Base-by-base conservation (phyloP, 2,797 vertebrate genomes). In the Agapornis canus region DNA sequence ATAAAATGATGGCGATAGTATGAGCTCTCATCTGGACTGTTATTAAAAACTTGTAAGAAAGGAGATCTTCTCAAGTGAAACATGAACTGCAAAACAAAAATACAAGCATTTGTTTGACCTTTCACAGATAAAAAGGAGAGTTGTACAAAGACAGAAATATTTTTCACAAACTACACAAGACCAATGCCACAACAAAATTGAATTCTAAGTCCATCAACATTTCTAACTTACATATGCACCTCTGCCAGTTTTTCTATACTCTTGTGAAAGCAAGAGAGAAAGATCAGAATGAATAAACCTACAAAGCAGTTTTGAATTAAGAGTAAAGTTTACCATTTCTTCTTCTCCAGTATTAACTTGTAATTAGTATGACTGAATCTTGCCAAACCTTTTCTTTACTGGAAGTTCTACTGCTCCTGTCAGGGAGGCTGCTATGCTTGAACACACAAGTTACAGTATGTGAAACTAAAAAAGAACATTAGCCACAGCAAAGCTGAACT, bases 31-130 rank as follows among this genome's bases (percentile, higher is more conserved):
- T 99, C 99, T 0, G 99, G 99, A 96, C 99, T 99, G 98, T 99
- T 99, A 97, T 99, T 99, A 97, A 99, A 99, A 92, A 99, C 99
- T 98, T 99, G 99, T 27, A 99, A 98, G 98, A 99, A 99, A 32
- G 99, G 99, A 72, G 99, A 99, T 92, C 99, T 98, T 95, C 99
- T 98, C 98, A 99, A 98, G 98, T 99, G 99, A 97, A 99, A 99
- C 99, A 99, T 99, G 93, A 99, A 99, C 99, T 99, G 96, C 48
- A 97, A 97, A 92, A 96, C 39, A 96, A 96, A 97, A 90, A 15
- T 16, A 1, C 52, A 57, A 4, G 0, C 37, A 26, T 20, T 17
- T 68, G 31, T 35, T 35, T 35, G 35, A 69, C 49, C n/a, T n/a
- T 29, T 27, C 68, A 83, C 11, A 78, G 71, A 29, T 21, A 43